These are phyloP conservation scores for Drosophila incognita DNA, from an alignment of 2,888 invertebrate species.

Conservation along the genomic window DNA sequence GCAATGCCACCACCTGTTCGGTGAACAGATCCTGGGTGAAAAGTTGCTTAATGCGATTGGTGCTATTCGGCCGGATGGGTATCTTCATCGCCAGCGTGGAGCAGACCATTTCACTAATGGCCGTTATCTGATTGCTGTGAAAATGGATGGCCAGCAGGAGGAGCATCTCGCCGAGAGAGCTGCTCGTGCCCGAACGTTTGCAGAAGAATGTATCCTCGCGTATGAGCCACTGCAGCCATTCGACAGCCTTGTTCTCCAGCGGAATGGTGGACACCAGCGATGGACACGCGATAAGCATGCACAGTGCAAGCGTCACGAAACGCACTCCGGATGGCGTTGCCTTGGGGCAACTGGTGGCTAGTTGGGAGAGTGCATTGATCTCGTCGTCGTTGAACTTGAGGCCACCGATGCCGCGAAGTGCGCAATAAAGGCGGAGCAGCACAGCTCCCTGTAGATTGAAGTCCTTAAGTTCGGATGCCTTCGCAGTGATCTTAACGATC, in stretches of 20 bases:
- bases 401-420: conserved; percentile 95
- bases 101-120: conserved; percentile 97
- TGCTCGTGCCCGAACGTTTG: conserved; percentile 92
- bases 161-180: conserved; percentile 97
- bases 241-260: conserved; percentile 94
- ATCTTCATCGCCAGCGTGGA: conserved; percentile 98
- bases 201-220: conserved; percentile 95
- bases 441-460: conserved; percentile 95
- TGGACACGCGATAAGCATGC: conserved; percentile 97
- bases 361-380: conserved; percentile 91
- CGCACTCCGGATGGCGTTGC: conserved; percentile 96
- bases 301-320: conserved; percentile 96
- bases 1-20: conserved; percentile 97
- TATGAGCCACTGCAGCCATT: conserved; percentile 97
- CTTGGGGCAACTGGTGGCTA: conserved; percentile 94
- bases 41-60: conserved; percentile 95
- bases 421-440: conserved; percentile 94
- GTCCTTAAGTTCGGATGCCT: conserved; percentile 88
- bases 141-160: conserved; percentile 98
- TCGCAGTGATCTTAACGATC: conserved; percentile 88
- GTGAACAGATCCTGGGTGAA: conserved; percentile 99
- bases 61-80: conserved; percentile 92
- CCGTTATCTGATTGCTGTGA: conserved; percentile 96
- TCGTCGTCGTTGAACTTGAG: conserved; percentile 98
- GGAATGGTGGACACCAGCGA: conserved; percentile 91